phyloP scores from a whole-genome alignment of 1,140 invertebrate species.

The Drosophila lacteicornis region DNA sequence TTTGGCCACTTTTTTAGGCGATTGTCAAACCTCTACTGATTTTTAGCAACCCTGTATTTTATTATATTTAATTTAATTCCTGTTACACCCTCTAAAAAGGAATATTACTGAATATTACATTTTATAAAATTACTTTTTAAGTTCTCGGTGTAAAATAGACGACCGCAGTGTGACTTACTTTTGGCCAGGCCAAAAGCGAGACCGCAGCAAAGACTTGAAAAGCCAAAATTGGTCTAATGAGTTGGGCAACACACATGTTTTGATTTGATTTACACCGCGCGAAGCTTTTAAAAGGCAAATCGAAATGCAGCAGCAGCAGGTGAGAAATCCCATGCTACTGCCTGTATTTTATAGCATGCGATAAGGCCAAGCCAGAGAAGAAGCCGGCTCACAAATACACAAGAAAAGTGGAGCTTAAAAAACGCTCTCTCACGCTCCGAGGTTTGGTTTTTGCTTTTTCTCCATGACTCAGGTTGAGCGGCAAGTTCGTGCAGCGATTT shows the following conservation, averaged over 20 bases:
- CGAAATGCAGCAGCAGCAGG: constrained; percentile 48
- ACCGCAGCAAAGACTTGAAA: constrained; percentile 25
- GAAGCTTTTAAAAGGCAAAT: constrained; percentile 17
- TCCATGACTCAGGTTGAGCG: constrained; percentile 33
- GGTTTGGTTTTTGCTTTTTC: constrained; percentile 7
- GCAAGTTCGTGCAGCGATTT: constrained; percentile 24
- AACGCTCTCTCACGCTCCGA: constrained; percentile 19
- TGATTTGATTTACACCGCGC: constrained; percentile 38
- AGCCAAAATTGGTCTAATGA: constrained; percentile 50
- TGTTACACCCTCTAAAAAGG: too few species aligned
- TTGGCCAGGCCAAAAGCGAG: constrained; percentile 26
- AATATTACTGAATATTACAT: too few species aligned
- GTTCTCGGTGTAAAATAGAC: constrained; percentile 14
- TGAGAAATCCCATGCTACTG: constrained; percentile 25
- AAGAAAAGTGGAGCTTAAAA: constrained; percentile 20
- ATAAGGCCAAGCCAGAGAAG: constrained; percentile 21
- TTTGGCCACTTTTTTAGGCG: too few species aligned
- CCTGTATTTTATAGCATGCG: constrained; percentile 44
- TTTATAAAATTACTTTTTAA: not conserved
- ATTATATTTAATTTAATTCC: too few species aligned
- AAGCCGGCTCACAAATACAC: constrained; percentile 32
- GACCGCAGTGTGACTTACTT: constrained; percentile 26
- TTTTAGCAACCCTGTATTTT: too few species aligned
- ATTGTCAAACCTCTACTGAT: too few species aligned
- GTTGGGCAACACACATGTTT: constrained; percentile 60